Conservation (phyloP, 2,113 vertebrate species). For the Cichladusa arquata region DNA sequence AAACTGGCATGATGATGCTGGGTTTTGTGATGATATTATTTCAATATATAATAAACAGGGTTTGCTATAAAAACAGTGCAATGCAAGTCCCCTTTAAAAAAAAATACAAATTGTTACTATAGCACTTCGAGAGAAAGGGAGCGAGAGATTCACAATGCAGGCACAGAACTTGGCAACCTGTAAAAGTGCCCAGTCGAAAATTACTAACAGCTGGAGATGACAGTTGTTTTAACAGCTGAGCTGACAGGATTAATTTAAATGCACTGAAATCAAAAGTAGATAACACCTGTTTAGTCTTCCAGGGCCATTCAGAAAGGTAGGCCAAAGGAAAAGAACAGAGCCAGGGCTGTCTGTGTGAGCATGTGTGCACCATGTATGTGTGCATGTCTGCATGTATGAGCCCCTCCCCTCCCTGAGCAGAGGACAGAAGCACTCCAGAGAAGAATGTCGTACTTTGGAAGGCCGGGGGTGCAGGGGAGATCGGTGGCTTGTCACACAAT, state of each 20-base stretch:
- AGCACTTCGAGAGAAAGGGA: conserved; percentile 63
- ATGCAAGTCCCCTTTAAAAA: conserved; percentile 66
- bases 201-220: conserved; percentile 99
- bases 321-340: conserved; percentile 69
- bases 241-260: conserved; percentile 99
- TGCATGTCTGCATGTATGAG: neutral
- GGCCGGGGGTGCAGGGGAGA: neutral
- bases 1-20: neutral
- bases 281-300: conserved; percentile 99
- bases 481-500: conserved; percentile 20
- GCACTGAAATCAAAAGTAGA: conserved; percentile 99
- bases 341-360: conserved; percentile 51
- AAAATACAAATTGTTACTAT: conserved; percentile 71
- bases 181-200: conserved; percentile 96
- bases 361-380: neutral
- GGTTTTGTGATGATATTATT: conserved; percentile 55
- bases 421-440: conserved; percentile 44
- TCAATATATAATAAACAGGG: conserved; percentile 44
- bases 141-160: conserved; percentile 72
- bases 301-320: conserved; percentile 86
- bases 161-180: conserved; percentile 85
- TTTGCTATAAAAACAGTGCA: conserved; percentile 29
- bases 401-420: neutral
- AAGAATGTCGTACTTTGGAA: conserved; percentile 52
- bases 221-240: conserved; percentile 99